Conservation (phyloP, 2,797 vertebrate genomes). For the Liparis tanakae region DNA sequence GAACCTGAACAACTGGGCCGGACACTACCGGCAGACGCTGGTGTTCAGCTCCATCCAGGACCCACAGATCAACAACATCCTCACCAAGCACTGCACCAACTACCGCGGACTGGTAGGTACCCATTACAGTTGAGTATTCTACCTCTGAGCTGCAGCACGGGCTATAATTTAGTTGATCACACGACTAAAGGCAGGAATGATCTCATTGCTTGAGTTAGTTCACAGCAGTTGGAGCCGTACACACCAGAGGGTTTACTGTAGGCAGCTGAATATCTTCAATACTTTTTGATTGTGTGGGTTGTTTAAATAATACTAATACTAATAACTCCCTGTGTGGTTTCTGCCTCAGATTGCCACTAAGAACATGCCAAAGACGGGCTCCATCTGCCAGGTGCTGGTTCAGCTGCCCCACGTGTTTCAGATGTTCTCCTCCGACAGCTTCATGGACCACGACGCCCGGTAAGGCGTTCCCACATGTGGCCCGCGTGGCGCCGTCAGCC, state of each 20-base stretch:
- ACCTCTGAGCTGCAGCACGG: not conserved
- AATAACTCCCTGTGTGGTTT: not conserved
- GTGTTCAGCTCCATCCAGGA: constrained; percentile 92
- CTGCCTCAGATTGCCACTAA: constrained; percentile 84
- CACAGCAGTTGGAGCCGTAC: not conserved
- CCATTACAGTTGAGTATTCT: not conserved
- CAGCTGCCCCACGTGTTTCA: constrained; percentile 97
- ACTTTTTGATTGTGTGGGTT: not conserved
- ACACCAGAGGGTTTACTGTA: constrained; percentile 7
- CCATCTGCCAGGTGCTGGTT: constrained; percentile 92
- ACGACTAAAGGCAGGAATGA: constrained; percentile 21
- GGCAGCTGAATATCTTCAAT: not conserved
- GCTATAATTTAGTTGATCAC: not conserved
- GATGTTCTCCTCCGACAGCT: constrained; percentile 85
- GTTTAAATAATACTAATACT: not conserved
- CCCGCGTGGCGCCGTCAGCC: not conserved
- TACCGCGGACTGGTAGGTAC: constrained; percentile 94
- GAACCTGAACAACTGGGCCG: constrained; percentile 93
- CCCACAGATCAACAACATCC: constrained; percentile 93
- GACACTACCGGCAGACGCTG: constrained; percentile 92
- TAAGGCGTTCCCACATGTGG: constrained; percentile 57
- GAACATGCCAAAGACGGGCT: constrained; percentile 86
- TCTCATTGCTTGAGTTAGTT: constrained; percentile 5
- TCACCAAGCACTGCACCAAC: constrained; percentile 92
- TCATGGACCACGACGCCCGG: constrained; percentile 89